Percentiles rank a stretch among this genome's conserved stretches.
Evolutionary conservation across 2,113 vertebrate genomes (phyloP).

Genomic region (Cathartes aura): DNA sequence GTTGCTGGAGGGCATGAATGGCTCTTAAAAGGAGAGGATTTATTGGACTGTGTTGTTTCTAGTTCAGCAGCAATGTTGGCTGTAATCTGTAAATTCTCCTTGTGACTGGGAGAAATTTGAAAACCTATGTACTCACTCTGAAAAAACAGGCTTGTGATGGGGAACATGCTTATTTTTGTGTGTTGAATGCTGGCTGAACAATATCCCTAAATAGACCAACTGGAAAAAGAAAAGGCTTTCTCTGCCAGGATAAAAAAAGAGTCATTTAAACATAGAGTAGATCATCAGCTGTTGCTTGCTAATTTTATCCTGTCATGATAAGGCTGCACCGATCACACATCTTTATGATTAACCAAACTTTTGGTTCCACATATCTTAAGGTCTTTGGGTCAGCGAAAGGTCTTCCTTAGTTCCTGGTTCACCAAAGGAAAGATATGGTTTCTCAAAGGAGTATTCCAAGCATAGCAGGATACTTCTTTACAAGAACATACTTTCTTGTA

Average conservation of each 20-base stretch:
- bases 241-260: background rate
- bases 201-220: background rate
- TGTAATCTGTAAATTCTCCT: background rate
- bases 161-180: background rate
- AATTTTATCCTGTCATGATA: background rate
- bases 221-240: background rate
- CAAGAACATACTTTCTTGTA: background rate
- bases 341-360: background rate
- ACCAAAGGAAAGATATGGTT: background rate
- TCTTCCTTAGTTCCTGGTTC: background rate
- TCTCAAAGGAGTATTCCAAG: background rate
- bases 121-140: background rate
- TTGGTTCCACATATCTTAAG: background rate
- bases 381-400: accelerated
- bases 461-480: background rate
- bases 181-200: background rate
- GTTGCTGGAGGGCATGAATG: background rate
- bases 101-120: background rate
- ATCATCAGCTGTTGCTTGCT: background rate
- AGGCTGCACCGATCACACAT: background rate
- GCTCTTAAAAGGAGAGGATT: background rate
- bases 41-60: background rate
- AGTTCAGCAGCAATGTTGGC: background rate
- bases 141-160: background rate
- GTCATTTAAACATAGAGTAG: background rate